These are phyloP conservation scores for Ictalurus punctatus DNA, from an alignment of 2,113 vertebrate genomes.

Conservation along the genomic window DNA sequence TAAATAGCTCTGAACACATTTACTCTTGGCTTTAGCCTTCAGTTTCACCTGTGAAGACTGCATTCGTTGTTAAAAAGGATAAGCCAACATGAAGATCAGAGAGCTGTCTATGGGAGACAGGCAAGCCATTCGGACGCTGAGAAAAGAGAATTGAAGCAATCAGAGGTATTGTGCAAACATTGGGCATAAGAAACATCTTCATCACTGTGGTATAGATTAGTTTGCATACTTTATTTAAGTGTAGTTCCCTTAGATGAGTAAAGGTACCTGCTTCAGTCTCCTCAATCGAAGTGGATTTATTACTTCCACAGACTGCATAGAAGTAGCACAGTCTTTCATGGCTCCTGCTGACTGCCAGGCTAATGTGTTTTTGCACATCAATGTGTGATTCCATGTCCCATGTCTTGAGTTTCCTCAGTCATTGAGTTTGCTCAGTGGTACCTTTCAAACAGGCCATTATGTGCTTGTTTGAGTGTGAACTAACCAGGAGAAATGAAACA, in stretches of 20 bases:
- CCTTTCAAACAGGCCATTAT: conserved; percentile 49
- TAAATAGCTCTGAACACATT: too few species aligned
- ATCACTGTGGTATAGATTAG: neutral
- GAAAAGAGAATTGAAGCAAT: too few species aligned
- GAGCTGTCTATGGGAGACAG: too few species aligned
- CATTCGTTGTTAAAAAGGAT: too few species aligned
- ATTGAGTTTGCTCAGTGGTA: conserved; percentile 49
- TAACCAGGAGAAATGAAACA: conserved; percentile 46
- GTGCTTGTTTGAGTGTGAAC: conserved; percentile 47
- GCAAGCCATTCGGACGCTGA: too few species aligned
- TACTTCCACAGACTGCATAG: neutral
- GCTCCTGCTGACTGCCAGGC: conserved; percentile 36
- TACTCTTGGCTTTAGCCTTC: too few species aligned
- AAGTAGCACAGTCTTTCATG: conserved; percentile 18
- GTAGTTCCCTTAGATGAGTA: neutral
- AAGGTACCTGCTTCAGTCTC: neutral
- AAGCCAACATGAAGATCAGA: too few species aligned
- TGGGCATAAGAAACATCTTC: too few species aligned
- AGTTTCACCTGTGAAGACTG: too few species aligned
- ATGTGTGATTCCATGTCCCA: conserved; percentile 38
- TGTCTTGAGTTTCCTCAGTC: conserved; percentile 26
- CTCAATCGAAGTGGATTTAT: neutral
- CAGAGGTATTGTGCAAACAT: too few species aligned
- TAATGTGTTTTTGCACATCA: conserved; percentile 47
- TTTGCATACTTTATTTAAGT: neutral